phyloP scores from a whole-genome alignment of 2,113 vertebrate species.

The Poeciliopsis retropinna region DNA sequence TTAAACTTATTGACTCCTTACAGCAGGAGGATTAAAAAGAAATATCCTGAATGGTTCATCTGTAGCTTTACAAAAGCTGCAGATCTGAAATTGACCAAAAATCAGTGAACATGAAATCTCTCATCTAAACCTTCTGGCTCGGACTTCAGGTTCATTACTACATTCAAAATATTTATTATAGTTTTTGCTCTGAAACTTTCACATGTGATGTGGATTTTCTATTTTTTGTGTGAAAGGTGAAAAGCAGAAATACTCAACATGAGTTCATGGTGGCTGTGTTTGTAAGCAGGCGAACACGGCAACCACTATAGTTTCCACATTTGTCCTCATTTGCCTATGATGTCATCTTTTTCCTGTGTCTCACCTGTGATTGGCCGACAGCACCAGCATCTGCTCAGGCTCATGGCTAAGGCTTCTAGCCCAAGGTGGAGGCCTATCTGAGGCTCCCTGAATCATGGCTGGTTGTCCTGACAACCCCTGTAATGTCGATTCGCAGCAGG shows the following conservation, averaged over 20 bases:
- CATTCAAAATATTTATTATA: not conserved
- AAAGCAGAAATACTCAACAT: not conserved
- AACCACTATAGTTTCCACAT: slow-evolving; percentile 75
- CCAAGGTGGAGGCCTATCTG: slow-evolving; percentile 88
- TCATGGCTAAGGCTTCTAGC: slow-evolving; percentile 85
- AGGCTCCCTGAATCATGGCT: slow-evolving; percentile 85
- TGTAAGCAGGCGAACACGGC: slow-evolving; percentile 49
- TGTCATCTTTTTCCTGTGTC: slow-evolving; percentile 86
- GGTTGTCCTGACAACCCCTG: slow-evolving; percentile 93
- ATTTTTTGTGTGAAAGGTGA: not conserved
- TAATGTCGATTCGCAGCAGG: slow-evolving; percentile 82
- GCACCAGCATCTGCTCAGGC: slow-evolving; percentile 89
- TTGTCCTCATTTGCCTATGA: slow-evolving; percentile 89
- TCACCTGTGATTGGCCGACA: slow-evolving; percentile 83
- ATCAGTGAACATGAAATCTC: too few relatives aligned
- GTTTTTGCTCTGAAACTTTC: not conserved
- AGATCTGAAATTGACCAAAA: too few relatives aligned
- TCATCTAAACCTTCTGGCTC: not conserved
- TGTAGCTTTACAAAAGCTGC: too few relatives aligned
- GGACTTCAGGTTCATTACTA: not conserved
- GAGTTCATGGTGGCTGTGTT: not conserved
- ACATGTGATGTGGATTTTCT: not conserved
- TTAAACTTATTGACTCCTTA: too few relatives aligned
- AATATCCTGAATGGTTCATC: too few relatives aligned
- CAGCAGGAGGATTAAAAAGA: too few relatives aligned